These are phyloP conservation scores for Mareca penelope DNA, from an alignment of 2,797 vertebrate genomes.

Conservation along the genomic window DNA sequence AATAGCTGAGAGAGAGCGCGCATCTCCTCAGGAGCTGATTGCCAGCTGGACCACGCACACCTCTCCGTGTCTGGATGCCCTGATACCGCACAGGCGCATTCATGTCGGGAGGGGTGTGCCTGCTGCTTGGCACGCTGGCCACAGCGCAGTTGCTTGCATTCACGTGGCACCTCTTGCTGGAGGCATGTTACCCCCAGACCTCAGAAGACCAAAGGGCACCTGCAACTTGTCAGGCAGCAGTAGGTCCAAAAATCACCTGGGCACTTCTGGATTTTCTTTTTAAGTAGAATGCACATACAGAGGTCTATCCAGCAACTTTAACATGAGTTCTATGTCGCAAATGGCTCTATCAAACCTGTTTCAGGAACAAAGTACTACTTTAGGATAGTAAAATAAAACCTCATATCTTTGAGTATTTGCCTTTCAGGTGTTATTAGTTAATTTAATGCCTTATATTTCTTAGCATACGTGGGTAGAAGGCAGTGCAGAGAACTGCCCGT, in stretches of 20 bases:
- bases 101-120: neutral
- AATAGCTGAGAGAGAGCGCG: rapidly evolving
- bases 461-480: neutral
- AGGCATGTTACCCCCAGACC: neutral
- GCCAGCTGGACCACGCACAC: neutral
- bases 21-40: neutral
- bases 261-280: neutral
- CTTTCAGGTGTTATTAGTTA: neutral
- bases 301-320: neutral
- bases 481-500: neutral
- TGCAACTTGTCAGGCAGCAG: neutral
- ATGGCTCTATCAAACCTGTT: neutral
- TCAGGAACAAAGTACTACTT: neutral
- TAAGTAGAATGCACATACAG: neutral
- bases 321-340: neutral
- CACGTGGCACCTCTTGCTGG: neutral
- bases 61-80: neutral
- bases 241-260: neutral
- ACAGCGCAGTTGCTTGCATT: neutral
- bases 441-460: neutral
- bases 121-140: neutral
- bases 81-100: neutral
- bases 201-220: neutral
- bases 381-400: neutral
- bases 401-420: neutral